These are phyloP conservation scores for Furcifer pardalis DNA, from an alignment of 2,797 vertebrate species.

Conservation along the genomic window DNA sequence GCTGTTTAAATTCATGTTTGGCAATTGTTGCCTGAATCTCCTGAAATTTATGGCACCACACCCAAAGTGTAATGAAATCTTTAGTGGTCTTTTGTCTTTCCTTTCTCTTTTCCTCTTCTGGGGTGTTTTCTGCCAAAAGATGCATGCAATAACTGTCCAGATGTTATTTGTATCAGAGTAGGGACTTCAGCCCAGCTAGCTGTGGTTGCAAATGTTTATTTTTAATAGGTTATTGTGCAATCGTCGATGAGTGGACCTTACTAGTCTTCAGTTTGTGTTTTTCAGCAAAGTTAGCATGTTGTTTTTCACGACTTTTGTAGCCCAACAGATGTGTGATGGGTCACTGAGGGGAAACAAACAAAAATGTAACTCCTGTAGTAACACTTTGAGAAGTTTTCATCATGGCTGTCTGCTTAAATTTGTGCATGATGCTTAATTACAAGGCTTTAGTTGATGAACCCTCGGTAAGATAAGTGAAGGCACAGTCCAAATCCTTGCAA, in stretches of 20 bases:
- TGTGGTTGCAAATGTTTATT: conserved; percentile 86
- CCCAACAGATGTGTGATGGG: conserved; percentile 67
- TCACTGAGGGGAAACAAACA: conserved; percentile 53
- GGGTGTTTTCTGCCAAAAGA: conserved; percentile 86
- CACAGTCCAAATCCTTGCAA: conserved; percentile 64
- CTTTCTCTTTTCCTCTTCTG: conserved; percentile 81
- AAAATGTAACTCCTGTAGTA: conserved; percentile 77
- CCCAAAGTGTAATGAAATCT: conserved; percentile 85
- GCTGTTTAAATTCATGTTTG: conserved; percentile 88
- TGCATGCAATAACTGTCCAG: conserved; percentile 87
- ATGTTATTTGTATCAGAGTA: conserved; percentile 87
- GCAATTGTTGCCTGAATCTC: conserved; percentile 80
- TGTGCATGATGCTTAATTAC: conserved; percentile 47
- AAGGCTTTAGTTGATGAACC: conserved; percentile 55
- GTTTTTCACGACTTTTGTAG: conserved; percentile 71
- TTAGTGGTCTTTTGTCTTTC: conserved; percentile 85
- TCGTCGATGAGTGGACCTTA: conserved; percentile 75
- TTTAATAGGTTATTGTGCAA: conserved; percentile 85
- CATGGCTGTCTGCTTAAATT: conserved; percentile 26
- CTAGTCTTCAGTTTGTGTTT: conserved; percentile 76
- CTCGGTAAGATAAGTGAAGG: conserved; percentile 58
- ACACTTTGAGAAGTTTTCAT: conserved; percentile 53
- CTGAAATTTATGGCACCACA: conserved; percentile 85
- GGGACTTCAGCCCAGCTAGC: conserved; percentile 82
- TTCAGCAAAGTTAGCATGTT: conserved; percentile 75